Conservation (phyloP, 2,888 invertebrate species). For the Labia minor region DNA sequence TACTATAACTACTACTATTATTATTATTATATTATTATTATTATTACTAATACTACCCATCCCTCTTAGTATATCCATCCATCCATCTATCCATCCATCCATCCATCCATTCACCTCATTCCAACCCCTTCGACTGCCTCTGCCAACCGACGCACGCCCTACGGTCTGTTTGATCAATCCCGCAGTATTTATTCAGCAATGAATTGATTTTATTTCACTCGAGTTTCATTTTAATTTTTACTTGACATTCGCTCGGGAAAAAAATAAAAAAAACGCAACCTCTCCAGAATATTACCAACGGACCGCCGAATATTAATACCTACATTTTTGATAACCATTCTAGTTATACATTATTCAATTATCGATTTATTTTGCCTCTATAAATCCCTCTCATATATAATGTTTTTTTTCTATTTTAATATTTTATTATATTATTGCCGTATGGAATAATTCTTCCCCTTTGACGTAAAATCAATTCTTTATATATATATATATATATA, state of each 20-base stretch:
- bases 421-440: neutral
- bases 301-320: constrained; percentile 13
- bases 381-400: constrained; percentile 13
- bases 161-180: constrained; percentile 8
- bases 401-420: neutral
- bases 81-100: neutral
- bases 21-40: no score
- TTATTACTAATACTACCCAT: no score
- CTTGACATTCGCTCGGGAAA: constrained; percentile 13
- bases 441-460: neutral
- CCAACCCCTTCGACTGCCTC: neutral
- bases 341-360: constrained; percentile 13
- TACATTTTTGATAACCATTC: constrained; percentile 13
- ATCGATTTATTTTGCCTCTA: constrained; percentile 9
- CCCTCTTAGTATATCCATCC: neutral
- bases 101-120: neutral
- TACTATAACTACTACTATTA: no score
- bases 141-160: constrained; percentile 13
- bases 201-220: constrained; percentile 13
- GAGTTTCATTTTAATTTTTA: constrained; percentile 13
- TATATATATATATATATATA: neutral
- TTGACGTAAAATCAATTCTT: constrained; percentile 3
- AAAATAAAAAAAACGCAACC: constrained; percentile 13
- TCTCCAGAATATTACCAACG: constrained; percentile 13
- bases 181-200: constrained; percentile 13